These are phyloP conservation scores for Scytalopus superciliaris DNA, from an alignment of 2,113 vertebrate species.

Conservation along the genomic window DNA sequence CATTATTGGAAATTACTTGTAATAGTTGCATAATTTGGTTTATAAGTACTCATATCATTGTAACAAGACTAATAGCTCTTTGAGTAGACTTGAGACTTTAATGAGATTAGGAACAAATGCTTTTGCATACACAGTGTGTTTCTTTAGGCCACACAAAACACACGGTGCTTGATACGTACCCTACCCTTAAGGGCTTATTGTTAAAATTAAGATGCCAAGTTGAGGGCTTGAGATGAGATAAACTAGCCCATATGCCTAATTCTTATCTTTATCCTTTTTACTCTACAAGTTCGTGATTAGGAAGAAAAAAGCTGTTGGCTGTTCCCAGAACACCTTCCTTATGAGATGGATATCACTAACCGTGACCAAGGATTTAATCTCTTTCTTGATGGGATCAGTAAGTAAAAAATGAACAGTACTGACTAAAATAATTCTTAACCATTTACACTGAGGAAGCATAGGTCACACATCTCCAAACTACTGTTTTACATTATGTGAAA, in stretches of 20 bases:
- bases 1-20: background rate
- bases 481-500: background rate
- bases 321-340: background rate
- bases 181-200: background rate
- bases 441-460: background rate
- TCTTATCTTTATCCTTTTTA: background rate
- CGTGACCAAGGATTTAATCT: background rate
- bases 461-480: background rate
- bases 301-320: background rate
- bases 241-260: background rate
- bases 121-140: background rate
- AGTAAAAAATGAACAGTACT: background rate
- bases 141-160: background rate
- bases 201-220: background rate
- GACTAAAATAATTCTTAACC: background rate
- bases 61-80: background rate
- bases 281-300: background rate
- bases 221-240: background rate
- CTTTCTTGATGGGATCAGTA: background rate
- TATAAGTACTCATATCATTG: background rate
- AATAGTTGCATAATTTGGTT: background rate
- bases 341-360: background rate
- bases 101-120: background rate
- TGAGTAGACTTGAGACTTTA: background rate
- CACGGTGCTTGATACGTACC: background rate